Evolutionary conservation across 2,113 vertebrate species (phyloP), one percentile per base, ranked within the genome.

Genomic region (Melanotaenia duboulayi): DNA sequence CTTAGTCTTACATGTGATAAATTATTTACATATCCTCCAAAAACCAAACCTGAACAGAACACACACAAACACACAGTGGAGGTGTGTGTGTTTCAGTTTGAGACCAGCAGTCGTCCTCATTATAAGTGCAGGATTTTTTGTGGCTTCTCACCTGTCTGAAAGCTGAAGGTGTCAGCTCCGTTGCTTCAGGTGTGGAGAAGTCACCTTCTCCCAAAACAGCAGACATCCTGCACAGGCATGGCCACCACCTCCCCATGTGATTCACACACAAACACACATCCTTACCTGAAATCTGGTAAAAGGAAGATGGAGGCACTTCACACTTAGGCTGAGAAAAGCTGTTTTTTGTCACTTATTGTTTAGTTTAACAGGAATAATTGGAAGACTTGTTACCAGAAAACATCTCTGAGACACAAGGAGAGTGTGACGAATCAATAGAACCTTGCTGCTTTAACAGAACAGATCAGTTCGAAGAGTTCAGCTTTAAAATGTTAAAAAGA

Each of bases 121-220:
- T 81, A 86, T 4, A 62, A 65, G 76, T 56, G 65, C 35, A 0
- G 65, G 62, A 71, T 92, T 92, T 88, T 92, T 88, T 83, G 74
- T 84, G 46, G 46, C 80, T 91, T 90, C 81, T 87, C 93, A 92
- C 92, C 90, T 91, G 87, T 65, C 73, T 40, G 75, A 60, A 68
- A 72, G 84, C 76, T 12, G 78, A 58, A 92, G 92, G 90, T 93
- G 92, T 92, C 69, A 93, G 77, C 85, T 85, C 88, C 54, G 76
- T 37, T 75, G 80, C 85, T 82, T 89, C 85, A 90, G 92, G 90
- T 90, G 90, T 83, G 73, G 87, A 79, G 85, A 90, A 80, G 88
- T 92, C 85, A 83, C 82, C 81, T 88, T 32, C 56, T 55, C 54
- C 68, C 60, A 56, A n/a, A 54, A 86, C 76, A 84, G 55, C 72